A percentile compares a stretch with the other conserved stretches of the same genome.
Conservation (phyloP, 2,888 invertebrate genomes). For the Eueremaeus valkanovi region DNA sequence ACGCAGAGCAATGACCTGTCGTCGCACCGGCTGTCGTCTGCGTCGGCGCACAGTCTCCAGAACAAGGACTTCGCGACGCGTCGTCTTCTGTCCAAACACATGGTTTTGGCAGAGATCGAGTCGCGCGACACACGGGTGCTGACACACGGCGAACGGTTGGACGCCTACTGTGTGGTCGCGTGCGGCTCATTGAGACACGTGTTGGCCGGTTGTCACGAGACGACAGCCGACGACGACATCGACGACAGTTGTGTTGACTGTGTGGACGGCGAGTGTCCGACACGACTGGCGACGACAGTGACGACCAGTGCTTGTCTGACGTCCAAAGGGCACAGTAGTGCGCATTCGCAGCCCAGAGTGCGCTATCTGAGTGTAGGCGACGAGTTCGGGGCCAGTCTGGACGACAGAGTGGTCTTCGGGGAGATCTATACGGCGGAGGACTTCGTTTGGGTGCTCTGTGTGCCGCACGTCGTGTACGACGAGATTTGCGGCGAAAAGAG, state of each 20-base stretch:
- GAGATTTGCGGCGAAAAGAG: slow-evolving; percentile 40
- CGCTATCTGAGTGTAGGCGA: slow-evolving; percentile 37
- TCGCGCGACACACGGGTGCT: slow-evolving; percentile 36
- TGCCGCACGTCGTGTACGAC: slow-evolving; percentile 39
- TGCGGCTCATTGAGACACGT: slow-evolving; percentile 37
- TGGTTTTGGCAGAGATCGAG: slow-evolving; percentile 42
- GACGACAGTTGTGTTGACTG: slow-evolving; percentile 4
- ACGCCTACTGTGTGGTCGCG: slow-evolving; percentile 42
- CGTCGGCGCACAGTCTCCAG: neutral
- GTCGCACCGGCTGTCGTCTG: neutral
- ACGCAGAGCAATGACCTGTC: neutral
- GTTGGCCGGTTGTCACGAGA: neutral
- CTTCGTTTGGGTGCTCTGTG: slow-evolving; percentile 41
- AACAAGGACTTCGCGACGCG: slow-evolving; percentile 29
- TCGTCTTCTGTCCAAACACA: slow-evolving; percentile 30
- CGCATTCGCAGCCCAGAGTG: neutral
- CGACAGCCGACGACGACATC: slow-evolving; percentile 3
- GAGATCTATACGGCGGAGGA: slow-evolving; percentile 38
- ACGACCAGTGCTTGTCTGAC: no score
- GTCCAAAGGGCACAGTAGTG: no score
- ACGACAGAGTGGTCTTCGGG: slow-evolving; percentile 40
- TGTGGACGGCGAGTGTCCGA: neutral
- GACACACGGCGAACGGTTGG: slow-evolving; percentile 38
- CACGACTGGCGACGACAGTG: no score
- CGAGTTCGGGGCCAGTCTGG: slow-evolving; percentile 36